phyloP scores from a whole-genome alignment of 30 jellyfish, hydroid and myxozoan species.

The Hydractinia symbiolongicarpus region DNA sequence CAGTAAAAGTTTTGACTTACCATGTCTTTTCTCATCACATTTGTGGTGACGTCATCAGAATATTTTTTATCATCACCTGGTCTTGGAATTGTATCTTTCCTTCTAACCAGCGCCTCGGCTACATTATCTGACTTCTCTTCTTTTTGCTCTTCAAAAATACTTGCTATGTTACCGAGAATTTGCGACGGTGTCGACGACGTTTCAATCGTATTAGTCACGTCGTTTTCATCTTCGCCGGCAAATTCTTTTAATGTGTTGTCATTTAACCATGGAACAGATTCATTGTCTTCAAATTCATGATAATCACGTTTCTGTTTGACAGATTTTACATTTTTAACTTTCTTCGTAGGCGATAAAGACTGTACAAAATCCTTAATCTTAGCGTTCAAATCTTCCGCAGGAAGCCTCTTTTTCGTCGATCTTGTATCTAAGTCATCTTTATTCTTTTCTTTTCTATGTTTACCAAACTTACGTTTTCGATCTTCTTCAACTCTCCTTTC shows the following conservation, averaged over 20 bases:
- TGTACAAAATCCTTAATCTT: not conserved
- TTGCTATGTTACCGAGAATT: constrained; percentile 24
- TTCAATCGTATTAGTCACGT: not conserved
- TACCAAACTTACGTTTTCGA: constrained; percentile 5
- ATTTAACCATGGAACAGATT: constrained; percentile 2
- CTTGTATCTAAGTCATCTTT: not conserved
- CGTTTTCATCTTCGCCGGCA: constrained; percentile 23
- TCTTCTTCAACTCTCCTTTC: not conserved
- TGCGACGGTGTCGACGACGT: constrained; percentile 24
- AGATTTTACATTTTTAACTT: not conserved
- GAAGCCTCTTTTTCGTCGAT: too few relatives aligned
- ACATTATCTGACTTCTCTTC: not conserved
- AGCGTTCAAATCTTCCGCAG: not conserved
- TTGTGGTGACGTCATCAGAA: too few relatives aligned
- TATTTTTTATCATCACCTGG: not conserved
- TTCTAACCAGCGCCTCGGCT: not conserved
- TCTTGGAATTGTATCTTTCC: constrained; percentile 18
- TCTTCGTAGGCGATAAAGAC: not conserved
- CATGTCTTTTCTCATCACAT: too few relatives aligned
- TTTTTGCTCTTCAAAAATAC: constrained; percentile 26
- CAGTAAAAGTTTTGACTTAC: too few relatives aligned
- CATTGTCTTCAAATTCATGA: constrained; percentile 5
- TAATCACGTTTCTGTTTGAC: constrained; percentile 21
- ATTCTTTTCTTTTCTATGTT: not conserved
- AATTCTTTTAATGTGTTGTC: constrained; percentile 7